These are phyloP conservation scores for Canis aureus DNA, from an alignment of 2,113 vertebrate genomes.

Conservation along the genomic window DNA sequence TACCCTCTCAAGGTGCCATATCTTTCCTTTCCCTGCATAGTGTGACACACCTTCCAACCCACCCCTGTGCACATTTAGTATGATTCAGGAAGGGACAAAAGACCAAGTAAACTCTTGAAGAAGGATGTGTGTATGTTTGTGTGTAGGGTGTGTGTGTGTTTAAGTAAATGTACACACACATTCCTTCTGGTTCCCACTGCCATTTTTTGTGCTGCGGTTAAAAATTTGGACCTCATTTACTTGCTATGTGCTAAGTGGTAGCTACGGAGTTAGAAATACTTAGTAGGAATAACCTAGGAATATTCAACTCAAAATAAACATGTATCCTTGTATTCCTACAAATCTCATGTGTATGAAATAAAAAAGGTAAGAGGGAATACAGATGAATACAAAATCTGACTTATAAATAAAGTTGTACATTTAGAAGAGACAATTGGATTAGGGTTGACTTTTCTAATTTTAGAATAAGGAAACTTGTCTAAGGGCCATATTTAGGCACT, in stretches of 20 bases:
- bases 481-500: not conserved
- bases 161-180: not conserved
- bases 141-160: not conserved
- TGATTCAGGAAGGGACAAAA: conserved; percentile 12
- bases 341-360: conserved; percentile 35
- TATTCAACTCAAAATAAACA: conserved; percentile 23
- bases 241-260: not conserved
- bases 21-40: not conserved
- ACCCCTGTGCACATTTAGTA: not conserved
- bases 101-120: not conserved
- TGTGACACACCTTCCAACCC: not conserved
- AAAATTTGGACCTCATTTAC: conserved; percentile 38
- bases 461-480: conserved; percentile 40
- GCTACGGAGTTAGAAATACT: not conserved
- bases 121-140: not conserved
- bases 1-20: not conserved
- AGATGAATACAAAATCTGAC: not conserved
- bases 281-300: not conserved
- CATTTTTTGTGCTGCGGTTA: conserved; percentile 12
- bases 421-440: conserved; percentile 9
- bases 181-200: not conserved
- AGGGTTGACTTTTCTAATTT: conserved; percentile 24
- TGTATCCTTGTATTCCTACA: not conserved
- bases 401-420: not conserved
- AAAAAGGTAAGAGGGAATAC: conserved; percentile 8